Conservation (phyloP, 2,888 invertebrate species). For the Lypha dubia region DNA sequence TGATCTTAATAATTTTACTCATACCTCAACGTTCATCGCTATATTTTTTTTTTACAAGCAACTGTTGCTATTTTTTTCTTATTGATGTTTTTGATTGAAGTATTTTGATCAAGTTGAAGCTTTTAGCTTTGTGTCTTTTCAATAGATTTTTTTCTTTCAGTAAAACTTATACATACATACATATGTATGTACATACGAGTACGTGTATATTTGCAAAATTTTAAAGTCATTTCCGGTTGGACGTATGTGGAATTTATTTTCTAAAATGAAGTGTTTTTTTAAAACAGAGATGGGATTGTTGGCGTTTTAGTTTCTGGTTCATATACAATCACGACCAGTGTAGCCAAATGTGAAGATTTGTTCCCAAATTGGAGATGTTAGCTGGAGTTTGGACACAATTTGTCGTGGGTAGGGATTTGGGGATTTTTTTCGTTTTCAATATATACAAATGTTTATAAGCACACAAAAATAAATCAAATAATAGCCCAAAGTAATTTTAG, state of each 20-base stretch:
- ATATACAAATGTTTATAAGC: too few relatives aligned
- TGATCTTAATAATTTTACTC: constrained; percentile 18
- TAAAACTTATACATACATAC: too few relatives aligned
- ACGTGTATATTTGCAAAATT: constrained; percentile 12
- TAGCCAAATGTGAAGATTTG: too few relatives aligned
- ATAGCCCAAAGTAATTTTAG: too few relatives aligned
- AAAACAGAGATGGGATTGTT: too few relatives aligned
- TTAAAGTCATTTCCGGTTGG: constrained; percentile 50
- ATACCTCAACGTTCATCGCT: constrained; percentile 25
- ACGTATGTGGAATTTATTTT: background rate
- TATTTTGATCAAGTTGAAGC: constrained; percentile 19
- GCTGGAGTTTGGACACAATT: too few relatives aligned
- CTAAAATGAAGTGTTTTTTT: background rate
- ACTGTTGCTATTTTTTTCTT: constrained; percentile 21
- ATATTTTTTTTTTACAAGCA: constrained; percentile 37
- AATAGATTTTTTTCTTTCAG: constrained; percentile 20
- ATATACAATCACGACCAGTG: too few relatives aligned
- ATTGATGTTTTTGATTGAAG: constrained; percentile 43
- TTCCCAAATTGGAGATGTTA: too few relatives aligned
- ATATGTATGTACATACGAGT: background rate
- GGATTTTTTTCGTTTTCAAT: too few relatives aligned
- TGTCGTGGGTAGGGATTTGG: too few relatives aligned
- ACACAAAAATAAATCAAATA: too few relatives aligned
- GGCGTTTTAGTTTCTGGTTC: too few relatives aligned
- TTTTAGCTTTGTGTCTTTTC: constrained; percentile 10